Percentiles rank a stretch among this genome's conserved stretches.
Evolutionary conservation across 2,888 invertebrate species (phyloP).

Genomic region (Philhelius pedissequus): DNA sequence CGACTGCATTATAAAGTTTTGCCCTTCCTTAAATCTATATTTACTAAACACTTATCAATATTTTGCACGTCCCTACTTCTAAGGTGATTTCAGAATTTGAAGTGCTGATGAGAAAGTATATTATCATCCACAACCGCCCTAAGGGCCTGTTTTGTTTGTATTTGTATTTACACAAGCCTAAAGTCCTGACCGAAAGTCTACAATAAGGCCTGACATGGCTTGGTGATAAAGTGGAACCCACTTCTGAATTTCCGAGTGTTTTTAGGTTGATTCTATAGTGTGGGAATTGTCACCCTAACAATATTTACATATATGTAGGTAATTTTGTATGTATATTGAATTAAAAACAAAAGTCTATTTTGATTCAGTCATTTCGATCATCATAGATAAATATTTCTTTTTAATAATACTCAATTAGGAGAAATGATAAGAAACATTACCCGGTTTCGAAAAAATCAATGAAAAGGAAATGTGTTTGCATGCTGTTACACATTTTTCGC

Average conservation of each 20-base stretch:
- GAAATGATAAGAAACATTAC: slow-evolving; percentile 51
- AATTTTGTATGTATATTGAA: too few species aligned
- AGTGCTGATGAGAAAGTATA: not conserved
- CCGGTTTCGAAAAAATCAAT: not conserved
- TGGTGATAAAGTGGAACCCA: slow-evolving; percentile 14
- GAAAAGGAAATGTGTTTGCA: not conserved
- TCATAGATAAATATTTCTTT: slow-evolving; percentile 49
- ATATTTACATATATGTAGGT: too few species aligned
- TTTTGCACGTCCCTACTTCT: not conserved
- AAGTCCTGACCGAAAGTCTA: not conserved
- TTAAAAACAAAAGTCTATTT: not conserved
- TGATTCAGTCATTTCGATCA: slow-evolving; percentile 11
- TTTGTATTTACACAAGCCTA: not conserved
- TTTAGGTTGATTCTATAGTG: not conserved
- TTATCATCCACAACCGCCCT: not conserved
- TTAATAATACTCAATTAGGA: slow-evolving; percentile 58
- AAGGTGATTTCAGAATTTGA: slow-evolving; percentile 22
- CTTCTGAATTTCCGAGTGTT: not conserved
- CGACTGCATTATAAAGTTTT: too few species aligned
- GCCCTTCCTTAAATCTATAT: not conserved
- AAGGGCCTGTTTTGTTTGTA: not conserved
- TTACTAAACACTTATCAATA: slow-evolving; percentile 25
- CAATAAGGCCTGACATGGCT: not conserved
- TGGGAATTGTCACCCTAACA: not conserved
- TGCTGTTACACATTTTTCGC: not conserved